phyloP scores from a whole-genome alignment of 2,888 invertebrate species.

The Lampropteryx suffumata region DNA sequence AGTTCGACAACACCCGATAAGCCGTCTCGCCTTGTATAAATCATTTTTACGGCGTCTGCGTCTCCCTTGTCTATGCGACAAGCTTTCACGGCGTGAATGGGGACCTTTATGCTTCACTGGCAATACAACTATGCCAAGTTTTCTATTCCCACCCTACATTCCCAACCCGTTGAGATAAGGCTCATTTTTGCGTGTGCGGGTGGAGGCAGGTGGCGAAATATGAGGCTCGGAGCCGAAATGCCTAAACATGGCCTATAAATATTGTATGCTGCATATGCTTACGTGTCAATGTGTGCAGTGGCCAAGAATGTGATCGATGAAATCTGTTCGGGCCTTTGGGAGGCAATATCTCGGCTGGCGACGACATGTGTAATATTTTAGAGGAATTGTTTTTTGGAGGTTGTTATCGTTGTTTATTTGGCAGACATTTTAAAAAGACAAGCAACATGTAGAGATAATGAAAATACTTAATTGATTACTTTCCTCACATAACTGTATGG shows the following conservation, averaged over 20 bases:
- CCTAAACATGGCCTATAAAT: constrained; percentile 72
- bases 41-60: constrained; percentile 72
- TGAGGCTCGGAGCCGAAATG: constrained; percentile 58
- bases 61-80: constrained; percentile 69
- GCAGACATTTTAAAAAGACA: constrained; percentile 1
- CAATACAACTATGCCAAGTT: constrained; percentile 45
- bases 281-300: constrained; percentile 42
- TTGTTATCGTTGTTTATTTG: constrained; percentile 12
- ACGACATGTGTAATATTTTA: constrained; percentile 25
- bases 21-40: constrained; percentile 67
- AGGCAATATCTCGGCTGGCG: constrained; percentile 27
- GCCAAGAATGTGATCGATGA: constrained; percentile 41
- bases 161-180: constrained; percentile 35
- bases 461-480: not conserved
- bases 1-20: constrained; percentile 69
- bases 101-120: constrained; percentile 65
- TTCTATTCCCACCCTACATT: constrained; percentile 17
- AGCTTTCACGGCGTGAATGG: constrained; percentile 74
- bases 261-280: constrained; percentile 58
- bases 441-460: constrained; percentile 2
- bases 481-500: not conserved
- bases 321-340: constrained; percentile 35
- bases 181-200: constrained; percentile 33
- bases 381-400: constrained; percentile 16
- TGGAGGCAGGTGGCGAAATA: constrained; percentile 33